Conservation (phyloP, 2,888 invertebrate species). For the Disparrhopalites patrizii region DNA sequence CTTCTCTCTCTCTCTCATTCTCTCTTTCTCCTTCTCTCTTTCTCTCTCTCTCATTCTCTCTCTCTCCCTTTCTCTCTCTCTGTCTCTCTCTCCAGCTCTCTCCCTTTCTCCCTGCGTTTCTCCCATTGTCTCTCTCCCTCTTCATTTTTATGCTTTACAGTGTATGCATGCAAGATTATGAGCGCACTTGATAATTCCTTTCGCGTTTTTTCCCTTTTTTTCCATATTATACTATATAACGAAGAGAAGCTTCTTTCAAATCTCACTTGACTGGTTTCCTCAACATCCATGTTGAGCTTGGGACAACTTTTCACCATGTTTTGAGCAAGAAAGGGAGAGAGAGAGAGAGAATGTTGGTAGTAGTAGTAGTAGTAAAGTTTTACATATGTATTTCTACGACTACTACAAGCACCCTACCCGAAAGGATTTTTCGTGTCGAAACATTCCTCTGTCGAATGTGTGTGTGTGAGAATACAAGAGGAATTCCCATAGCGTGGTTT, state of each 20-base stretch:
- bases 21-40: too few species aligned
- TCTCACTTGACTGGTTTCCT: constrained; percentile 16
- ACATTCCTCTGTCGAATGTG: background rate
- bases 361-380: background rate
- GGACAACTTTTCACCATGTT: constrained; percentile 2
- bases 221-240: background rate
- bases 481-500: background rate
- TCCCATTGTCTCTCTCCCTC: too few species aligned
- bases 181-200: background rate
- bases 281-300: constrained; percentile 3
- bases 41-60: background rate
- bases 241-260: constrained; percentile 9
- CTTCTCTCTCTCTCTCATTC: too few species aligned
- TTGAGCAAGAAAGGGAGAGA: too few species aligned
- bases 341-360: background rate
- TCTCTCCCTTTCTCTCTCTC: too few species aligned
- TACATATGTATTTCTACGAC: background rate
- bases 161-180: background rate
- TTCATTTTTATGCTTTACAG: too few species aligned
- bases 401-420: background rate
- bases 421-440: background rate
- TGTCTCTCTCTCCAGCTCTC: too few species aligned
- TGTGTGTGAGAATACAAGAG: background rate
- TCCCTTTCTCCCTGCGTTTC: too few species aligned
- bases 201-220: background rate